These are phyloP conservation scores for Dicentrarchus labrax DNA, from an alignment of 2,113 vertebrate genomes.

Conservation along the genomic window DNA sequence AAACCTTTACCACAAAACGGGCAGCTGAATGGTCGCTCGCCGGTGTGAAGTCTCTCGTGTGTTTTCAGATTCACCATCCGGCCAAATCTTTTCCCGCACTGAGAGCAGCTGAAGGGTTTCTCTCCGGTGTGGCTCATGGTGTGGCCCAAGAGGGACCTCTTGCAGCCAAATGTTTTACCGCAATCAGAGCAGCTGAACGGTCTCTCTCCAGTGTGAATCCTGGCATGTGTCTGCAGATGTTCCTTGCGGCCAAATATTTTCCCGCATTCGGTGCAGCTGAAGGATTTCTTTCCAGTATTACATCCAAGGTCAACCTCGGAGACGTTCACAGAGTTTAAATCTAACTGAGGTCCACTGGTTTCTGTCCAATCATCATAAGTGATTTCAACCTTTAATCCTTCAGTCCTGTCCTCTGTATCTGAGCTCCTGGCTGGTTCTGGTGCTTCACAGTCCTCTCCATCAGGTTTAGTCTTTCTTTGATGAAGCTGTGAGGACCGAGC, in stretches of 20 bases:
- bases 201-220: conserved; percentile 34
- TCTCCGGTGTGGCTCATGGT: not conserved
- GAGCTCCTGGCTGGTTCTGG: not conserved
- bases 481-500: conserved; percentile 11
- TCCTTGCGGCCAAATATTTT: conserved; percentile 29
- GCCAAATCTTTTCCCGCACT: conserved; percentile 23
- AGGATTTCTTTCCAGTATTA: not conserved
- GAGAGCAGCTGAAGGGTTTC: conserved; percentile 33
- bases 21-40: conserved; percentile 26
- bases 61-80: conserved; percentile 12
- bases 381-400: not conserved
- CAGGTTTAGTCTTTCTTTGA: not conserved
- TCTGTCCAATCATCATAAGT: not conserved
- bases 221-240: conserved; percentile 27
- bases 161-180: conserved; percentile 18
- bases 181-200: conserved; percentile 26
- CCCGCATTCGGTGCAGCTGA: conserved; percentile 23
- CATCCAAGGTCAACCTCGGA: not conserved
- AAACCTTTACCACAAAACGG: conserved; percentile 20
- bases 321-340: not conserved
- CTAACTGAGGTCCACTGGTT: not conserved
- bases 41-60: conserved; percentile 16
- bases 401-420: not conserved
- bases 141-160: conserved; percentile 26
- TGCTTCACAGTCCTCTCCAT: conserved; percentile 13